Conservation (phyloP, 2,888 invertebrate species). For the Drosophila macrospina region DNA sequence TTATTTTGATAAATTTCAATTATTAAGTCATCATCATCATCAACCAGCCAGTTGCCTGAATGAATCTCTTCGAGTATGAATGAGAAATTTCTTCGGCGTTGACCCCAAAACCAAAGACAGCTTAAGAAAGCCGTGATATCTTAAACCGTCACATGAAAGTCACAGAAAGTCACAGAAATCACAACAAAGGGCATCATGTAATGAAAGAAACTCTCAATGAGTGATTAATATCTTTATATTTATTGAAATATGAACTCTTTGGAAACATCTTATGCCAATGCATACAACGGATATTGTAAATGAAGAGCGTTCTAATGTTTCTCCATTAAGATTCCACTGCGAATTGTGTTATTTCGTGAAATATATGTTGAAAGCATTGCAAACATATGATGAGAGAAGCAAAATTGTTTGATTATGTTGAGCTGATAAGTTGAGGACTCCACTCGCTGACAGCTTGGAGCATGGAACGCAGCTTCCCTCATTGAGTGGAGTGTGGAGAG, state of each 20-base stretch:
- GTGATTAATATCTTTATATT: background rate
- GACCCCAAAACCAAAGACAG: conserved; percentile 12
- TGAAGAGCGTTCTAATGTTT: background rate
- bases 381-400: conserved; percentile 37
- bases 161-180: conserved; percentile 22
- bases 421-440: conserved; percentile 66
- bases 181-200: conserved; percentile 9
- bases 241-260: background rate
- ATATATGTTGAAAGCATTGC: conserved; percentile 13
- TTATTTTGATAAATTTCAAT: conserved; percentile 73
- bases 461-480: conserved; percentile 48
- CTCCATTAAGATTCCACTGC: conserved; percentile 1
- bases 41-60: conserved; percentile 39
- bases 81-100: conserved; percentile 24
- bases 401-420: conserved; percentile 47
- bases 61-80: conserved; percentile 52
- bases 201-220: conserved; percentile 9
- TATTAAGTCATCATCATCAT: conserved; percentile 65
- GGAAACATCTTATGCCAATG: background rate
- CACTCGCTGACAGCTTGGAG: conserved; percentile 65
- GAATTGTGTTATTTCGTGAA: background rate
- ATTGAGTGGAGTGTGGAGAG: conserved; percentile 17
- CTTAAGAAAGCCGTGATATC: conserved; percentile 39
- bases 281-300: background rate
- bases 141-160: no score